Evolutionary conservation across 23 tunicate genomes (phyloP).

Genomic region (Botrylloides violaceus): DNA sequence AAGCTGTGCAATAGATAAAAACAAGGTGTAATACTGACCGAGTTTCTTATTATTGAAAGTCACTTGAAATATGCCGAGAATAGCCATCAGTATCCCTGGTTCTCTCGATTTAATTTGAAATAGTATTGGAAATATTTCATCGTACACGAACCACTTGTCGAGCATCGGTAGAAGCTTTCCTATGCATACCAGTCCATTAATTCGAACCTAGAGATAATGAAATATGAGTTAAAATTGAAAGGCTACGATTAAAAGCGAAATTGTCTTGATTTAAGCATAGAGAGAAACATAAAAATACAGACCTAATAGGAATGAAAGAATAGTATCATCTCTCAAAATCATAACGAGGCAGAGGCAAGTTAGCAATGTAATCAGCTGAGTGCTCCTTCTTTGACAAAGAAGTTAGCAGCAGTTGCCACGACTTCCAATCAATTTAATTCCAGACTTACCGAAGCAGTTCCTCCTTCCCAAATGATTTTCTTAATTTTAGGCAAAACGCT

Average conservation of each 20-base stretch:
- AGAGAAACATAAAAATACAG: too few species aligned
- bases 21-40: slow-evolving; percentile 67
- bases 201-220: slow-evolving; percentile 53
- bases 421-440: too few species aligned
- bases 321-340: too few species aligned
- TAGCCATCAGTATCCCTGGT: slow-evolving; percentile 91
- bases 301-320: too few species aligned
- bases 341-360: too few species aligned
- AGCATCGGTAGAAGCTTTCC: slow-evolving; percentile 67
- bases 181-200: slow-evolving; percentile 77
- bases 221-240: too few species aligned
- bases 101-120: slow-evolving; percentile 52
- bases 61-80: slow-evolving; percentile 70
- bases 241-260: too few species aligned
- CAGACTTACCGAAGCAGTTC: slow-evolving; percentile 65
- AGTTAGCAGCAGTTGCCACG: too few species aligned
- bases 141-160: slow-evolving; percentile 90
- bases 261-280: too few species aligned
- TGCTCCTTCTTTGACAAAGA: too few species aligned
- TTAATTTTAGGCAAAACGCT: slow-evolving; percentile 65
- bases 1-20: too few species aligned
- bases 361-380: too few species aligned
- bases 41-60: slow-evolving; percentile 67
- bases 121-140: slow-evolving; percentile 55
- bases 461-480: slow-evolving; percentile 54